Conservation (phyloP, 2,888 invertebrate species). For the Napeogenes sylphis region DNA sequence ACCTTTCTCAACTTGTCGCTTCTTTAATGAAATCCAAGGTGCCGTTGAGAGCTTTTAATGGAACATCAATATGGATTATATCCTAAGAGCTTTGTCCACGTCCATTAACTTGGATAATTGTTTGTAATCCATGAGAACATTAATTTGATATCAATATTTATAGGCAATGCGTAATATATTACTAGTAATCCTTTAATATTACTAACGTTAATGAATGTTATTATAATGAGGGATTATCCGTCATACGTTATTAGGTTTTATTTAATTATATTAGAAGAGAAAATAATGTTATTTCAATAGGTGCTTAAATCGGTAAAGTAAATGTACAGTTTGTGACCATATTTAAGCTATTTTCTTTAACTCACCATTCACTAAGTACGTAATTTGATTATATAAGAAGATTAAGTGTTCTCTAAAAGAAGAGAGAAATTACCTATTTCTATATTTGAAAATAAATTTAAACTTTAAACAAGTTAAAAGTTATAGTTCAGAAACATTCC, state of each 20-base stretch:
- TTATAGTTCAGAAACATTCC: conserved; percentile 16
- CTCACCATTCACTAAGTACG: no score
- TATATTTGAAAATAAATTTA: neutral
- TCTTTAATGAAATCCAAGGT: conserved; percentile 55
- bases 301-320: no score
- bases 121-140: conserved; percentile 52
- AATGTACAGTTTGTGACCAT: no score
- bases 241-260: neutral
- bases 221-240: neutral
- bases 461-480: neutral
- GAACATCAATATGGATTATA: conserved; percentile 62
- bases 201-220: conserved; percentile 11
- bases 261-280: neutral
- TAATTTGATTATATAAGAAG: no score
- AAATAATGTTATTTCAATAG: neutral
- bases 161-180: conserved; percentile 47
- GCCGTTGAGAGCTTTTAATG: conserved; percentile 59
- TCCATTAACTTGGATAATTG: conserved; percentile 57
- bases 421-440: no score
- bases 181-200: conserved; percentile 40
- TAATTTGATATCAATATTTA: conserved; percentile 51
- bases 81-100: conserved; percentile 31
- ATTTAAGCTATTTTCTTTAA: no score
- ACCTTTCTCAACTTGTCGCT: conserved; percentile 39
- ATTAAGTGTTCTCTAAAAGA: no score